Conservation (phyloP, 1,140 invertebrate genomes). For the Spodoptera litura region DNA sequence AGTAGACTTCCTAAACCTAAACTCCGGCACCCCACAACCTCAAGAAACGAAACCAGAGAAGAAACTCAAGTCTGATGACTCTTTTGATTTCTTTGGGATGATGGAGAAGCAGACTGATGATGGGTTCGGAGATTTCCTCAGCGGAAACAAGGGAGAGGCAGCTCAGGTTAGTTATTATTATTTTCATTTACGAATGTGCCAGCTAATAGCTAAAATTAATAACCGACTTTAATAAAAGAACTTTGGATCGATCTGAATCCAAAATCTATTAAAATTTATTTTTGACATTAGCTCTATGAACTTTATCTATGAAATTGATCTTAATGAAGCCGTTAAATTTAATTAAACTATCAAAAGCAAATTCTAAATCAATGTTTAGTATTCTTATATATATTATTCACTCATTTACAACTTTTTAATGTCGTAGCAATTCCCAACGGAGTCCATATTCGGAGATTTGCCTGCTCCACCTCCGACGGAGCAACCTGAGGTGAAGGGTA, state of each 20-base stretch:
- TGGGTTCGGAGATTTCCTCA: conserved; percentile 81
- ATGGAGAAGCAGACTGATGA: conserved; percentile 81
- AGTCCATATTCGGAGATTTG: conserved; percentile 76
- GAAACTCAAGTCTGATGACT: conserved; percentile 76
- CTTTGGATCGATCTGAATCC: too few species aligned
- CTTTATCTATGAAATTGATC: too few species aligned
- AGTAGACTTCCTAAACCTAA: conserved; percentile 74
- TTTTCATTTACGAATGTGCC: background rate
- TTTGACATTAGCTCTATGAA: too few species aligned
- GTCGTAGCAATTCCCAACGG: conserved; percentile 66
- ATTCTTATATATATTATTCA: too few species aligned
- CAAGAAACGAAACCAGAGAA: conserved; percentile 56
- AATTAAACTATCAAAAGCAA: too few species aligned
- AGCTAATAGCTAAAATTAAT: too few species aligned
- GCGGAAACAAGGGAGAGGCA: conserved; percentile 64
- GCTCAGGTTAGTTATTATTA: conserved; percentile 58
- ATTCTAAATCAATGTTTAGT: too few species aligned
- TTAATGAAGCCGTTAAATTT: too few species aligned
- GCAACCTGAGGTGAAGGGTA: conserved; percentile 27
- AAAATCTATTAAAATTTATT: too few species aligned
- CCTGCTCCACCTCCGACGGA: conserved; percentile 65
- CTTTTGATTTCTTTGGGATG: conserved; percentile 84
- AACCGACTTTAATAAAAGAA: too few species aligned
- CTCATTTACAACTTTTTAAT: background rate
- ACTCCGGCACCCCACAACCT: conserved; percentile 6